These are phyloP conservation scores for Sarotherodon lohbergeri DNA, from an alignment of 2,113 vertebrate species.

Conservation along the genomic window DNA sequence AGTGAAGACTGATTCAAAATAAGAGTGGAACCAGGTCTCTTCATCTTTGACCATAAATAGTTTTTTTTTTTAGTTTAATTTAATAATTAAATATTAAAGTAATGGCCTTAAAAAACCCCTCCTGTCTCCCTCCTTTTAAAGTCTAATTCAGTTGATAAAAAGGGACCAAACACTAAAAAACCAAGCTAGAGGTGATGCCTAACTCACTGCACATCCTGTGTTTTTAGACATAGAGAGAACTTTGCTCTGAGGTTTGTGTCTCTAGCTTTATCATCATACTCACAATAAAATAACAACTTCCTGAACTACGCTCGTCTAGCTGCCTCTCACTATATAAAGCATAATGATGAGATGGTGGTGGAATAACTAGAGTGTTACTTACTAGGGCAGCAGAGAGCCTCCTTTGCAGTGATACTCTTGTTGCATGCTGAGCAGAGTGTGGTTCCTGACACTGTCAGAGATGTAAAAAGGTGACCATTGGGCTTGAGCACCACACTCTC, in stretches of 20 bases:
- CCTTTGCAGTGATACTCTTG: slow-evolving; percentile 94
- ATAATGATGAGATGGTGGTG: background rate
- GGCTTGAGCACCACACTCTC: slow-evolving; percentile 85
- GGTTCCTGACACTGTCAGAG: slow-evolving; percentile 85
- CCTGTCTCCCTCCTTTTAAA: background rate
- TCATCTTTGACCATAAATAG: background rate
- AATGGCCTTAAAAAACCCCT: background rate
- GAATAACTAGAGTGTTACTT: background rate
- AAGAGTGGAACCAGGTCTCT: background rate
- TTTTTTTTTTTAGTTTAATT: background rate
- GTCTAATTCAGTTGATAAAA: background rate
- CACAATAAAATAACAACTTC: background rate
- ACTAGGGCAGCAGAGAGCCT: slow-evolving; percentile 90
- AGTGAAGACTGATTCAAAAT: background rate
- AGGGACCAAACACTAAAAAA: background rate
- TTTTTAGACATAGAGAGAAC: background rate
- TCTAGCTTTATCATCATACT: background rate
- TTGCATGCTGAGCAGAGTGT: slow-evolving; percentile 89
- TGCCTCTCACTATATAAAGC: background rate
- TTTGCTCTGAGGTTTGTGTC: background rate
- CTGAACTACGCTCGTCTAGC: background rate
- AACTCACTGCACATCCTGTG: background rate
- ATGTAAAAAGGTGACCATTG: slow-evolving; percentile 91
- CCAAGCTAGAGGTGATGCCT: background rate
- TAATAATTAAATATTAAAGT: background rate